Evolutionary conservation across 2,888 invertebrate genomes (phyloP), one percentile per base, ranked within the genome.

Genomic region (Emmelina monodactyla): DNA sequence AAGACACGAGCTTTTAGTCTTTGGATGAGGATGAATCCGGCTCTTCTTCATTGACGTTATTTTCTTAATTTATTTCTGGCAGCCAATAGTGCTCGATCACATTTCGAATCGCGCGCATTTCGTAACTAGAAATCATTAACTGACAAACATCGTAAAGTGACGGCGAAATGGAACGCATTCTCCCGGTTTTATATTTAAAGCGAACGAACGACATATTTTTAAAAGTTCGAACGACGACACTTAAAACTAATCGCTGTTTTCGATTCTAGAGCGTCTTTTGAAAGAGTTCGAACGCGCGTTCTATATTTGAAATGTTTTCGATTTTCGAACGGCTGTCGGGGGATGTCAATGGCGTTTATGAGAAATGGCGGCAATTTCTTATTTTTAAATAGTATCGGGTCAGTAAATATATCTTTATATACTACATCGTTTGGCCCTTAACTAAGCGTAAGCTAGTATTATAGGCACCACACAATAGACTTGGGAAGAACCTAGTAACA

Each of bases 161-260:
- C 55, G 50, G 57, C 58, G 62, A 75, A 76, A 70, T 71, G 64
- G 73, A 71, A 68, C 72, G 65, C 72, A 68, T 69, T 69, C 61
- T 53, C 70, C 60, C 58, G 58, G 64, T 69, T 71, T 72, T 73
- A 64, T 62, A 62, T 62, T 59, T 61, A 67, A 73, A 75, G 68
- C 64, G 67, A 73, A 75, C 71, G 67, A 56, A 61, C 72, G 67
- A 75, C 78, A 78, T 76, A 76, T 76, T 75, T 78, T 78, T 78
- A 78, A 73, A 69, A 71, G 65, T 75, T 78, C 76, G 75, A 75
- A 76, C 71, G 60, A 53, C 58, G 69, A 68, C 72, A 72, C 64
- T 70, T 68, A 66, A 68, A 73, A 78, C 76, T 78, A 76, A 79
- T 79, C 78, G 75, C 63, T 75, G 78, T 75, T 76, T 78, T 78